Evolutionary conservation across 2,888 invertebrate species (phyloP).

Genomic region (Aporophyla nigra): DNA sequence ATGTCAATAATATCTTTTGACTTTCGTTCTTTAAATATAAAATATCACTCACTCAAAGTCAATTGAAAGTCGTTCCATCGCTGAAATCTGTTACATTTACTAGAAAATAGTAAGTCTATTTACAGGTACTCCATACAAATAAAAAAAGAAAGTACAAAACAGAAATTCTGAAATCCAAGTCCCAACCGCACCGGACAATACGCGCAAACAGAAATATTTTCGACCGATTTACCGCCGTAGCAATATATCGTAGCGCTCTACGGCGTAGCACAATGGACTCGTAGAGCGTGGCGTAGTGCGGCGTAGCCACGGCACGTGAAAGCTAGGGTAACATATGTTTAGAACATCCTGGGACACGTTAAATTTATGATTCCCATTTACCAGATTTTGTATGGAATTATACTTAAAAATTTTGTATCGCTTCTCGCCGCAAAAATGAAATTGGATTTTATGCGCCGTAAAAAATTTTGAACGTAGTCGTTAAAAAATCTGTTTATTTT

Average conservation of each 20-base stretch:
- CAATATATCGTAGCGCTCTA: conserved; percentile 73
- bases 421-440: conserved; percentile 30
- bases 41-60: not conserved
- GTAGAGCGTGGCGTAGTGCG: conserved; percentile 71
- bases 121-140: conserved; percentile 41
- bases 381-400: conserved; percentile 44
- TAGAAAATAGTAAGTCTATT: conserved; percentile 41
- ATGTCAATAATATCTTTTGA: not conserved
- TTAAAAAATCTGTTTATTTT: conserved; percentile 15
- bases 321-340: conserved; percentile 66
- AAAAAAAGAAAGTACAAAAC: conserved; percentile 36
- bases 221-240: conserved; percentile 71
- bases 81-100: conserved; percentile 24
- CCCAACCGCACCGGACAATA: conserved; percentile 64
- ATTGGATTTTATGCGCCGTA: conserved; percentile 36
- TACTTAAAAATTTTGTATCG: conserved; percentile 40
- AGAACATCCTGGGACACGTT: conserved; percentile 60
- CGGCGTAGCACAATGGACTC: conserved; percentile 77
- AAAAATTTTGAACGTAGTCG: conserved; percentile 13
- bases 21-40: not conserved
- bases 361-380: conserved; percentile 64
- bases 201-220: conserved; percentile 71
- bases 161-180: conserved; percentile 60
- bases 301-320: conserved; percentile 68
- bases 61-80: not conserved